Conservation (phyloP, 2,888 invertebrate genomes). For the Thelaira solivaga region DNA sequence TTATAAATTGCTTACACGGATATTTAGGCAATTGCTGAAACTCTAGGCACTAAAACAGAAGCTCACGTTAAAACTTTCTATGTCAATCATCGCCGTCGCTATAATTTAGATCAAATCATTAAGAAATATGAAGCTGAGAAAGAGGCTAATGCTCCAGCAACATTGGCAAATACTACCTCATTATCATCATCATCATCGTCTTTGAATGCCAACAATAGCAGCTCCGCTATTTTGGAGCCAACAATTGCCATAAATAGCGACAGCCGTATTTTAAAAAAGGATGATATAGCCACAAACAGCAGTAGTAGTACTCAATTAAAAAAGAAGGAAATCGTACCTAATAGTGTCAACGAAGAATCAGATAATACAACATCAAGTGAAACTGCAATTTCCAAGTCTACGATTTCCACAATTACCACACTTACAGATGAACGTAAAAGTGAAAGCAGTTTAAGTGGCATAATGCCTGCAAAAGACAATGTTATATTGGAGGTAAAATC, state of each 20-base stretch:
- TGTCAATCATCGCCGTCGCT: conserved; percentile 91
- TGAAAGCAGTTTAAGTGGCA: conserved; percentile 63
- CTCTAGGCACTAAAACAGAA: conserved; percentile 96
- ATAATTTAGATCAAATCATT: conserved; percentile 90
- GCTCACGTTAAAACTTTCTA: conserved; percentile 94
- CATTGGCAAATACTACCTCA: conserved; percentile 50
- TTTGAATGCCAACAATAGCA: conserved; percentile 22
- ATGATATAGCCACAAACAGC: conserved; percentile 46
- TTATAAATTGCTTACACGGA: too few relatives aligned
- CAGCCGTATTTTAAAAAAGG: conserved; percentile 49
- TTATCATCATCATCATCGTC: conserved; percentile 23
- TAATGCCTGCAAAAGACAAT: conserved; percentile 64
- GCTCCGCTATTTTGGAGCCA: conserved; percentile 37
- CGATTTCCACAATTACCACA: conserved; percentile 52
- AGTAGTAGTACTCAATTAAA: conserved; percentile 33
- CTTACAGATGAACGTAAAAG: conserved; percentile 61
- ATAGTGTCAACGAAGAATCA: conserved; percentile 75
- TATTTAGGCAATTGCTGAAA: conserved; percentile 95
- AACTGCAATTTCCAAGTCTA: conserved; percentile 63
- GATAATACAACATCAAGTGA: conserved; percentile 70
- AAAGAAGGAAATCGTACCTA: conserved; percentile 46
- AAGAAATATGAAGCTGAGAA: conserved; percentile 89
- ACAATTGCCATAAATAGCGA: conserved; percentile 34
- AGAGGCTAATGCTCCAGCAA: conserved; percentile 60
- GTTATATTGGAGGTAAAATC: conserved; percentile 69